These are phyloP conservation scores for Drosophila malerkotliana DNA, from an alignment of 1,140 invertebrate species.

Conservation along the genomic window DNA sequence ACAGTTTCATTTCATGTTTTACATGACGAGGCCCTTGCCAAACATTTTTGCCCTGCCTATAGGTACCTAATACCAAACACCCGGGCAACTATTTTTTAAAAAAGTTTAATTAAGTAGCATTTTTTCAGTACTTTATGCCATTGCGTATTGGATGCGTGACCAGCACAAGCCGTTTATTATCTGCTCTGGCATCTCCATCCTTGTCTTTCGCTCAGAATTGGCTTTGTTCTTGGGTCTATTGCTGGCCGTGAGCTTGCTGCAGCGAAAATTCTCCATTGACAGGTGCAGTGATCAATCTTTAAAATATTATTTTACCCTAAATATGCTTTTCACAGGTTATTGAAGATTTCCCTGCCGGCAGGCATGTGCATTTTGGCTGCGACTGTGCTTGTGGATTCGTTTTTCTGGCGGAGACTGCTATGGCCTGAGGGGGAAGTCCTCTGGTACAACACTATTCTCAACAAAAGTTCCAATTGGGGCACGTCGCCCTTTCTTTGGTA, in stretches of 20 bases:
- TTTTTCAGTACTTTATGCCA: constrained; percentile 93
- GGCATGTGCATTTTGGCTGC: constrained; percentile 88
- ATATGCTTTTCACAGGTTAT: constrained; percentile 86
- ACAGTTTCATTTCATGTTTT: constrained; percentile 99
- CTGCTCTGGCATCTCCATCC: constrained; percentile 92
- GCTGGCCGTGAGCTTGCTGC: constrained; percentile 91
- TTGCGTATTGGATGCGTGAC: constrained; percentile 93
- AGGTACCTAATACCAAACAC: constrained; percentile 85
- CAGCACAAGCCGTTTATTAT: constrained; percentile 91
- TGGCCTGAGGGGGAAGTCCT: constrained; percentile 99
- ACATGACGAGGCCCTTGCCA: constrained; percentile 96
- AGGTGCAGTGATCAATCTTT: constrained; percentile 83
- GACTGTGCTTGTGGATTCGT: constrained; percentile 94
- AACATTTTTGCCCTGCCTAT: constrained; percentile 97
- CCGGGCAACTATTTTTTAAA: background rate
- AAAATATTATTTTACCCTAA: constrained; percentile 4
- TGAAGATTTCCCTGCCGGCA: constrained; percentile 90
- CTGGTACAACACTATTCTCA: constrained; percentile 97
- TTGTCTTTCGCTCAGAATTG: constrained; percentile 96
- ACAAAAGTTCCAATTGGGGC: constrained; percentile 98
- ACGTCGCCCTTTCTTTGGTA: constrained; percentile 99
- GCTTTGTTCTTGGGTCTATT: constrained; percentile 94
- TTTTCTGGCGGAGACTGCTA: constrained; percentile 94
- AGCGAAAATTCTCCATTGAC: constrained; percentile 85
- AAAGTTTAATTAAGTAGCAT: background rate